Evolutionary conservation across 1,140 invertebrate species (phyloP).

Genomic region (Scaptomyza montana): DNA sequence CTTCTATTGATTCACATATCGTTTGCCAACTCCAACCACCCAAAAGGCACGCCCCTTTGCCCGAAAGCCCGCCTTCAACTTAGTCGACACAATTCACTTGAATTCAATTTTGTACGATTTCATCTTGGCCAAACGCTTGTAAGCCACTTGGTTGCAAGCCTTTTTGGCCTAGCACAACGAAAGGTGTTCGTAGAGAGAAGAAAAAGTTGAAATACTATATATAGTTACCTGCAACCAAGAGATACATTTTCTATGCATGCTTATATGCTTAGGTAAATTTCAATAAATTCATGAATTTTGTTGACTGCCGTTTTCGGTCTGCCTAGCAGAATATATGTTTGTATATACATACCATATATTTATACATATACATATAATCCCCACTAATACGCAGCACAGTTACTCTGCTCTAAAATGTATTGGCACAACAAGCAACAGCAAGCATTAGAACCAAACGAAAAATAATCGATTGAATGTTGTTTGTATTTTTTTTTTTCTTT

Average conservation of each 20-base stretch:
- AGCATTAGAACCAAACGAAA: not conserved
- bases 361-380: conserved; percentile 39
- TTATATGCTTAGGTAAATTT: conserved; percentile 66
- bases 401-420: conserved; percentile 15
- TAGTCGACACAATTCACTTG: conserved; percentile 62
- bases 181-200: not conserved
- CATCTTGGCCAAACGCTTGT: conserved; percentile 62
- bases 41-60: not conserved
- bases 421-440: too few relatives aligned
- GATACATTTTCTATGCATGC: conserved; percentile 39
- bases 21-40: conserved; percentile 44
- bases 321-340: too few relatives aligned
- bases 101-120: conserved; percentile 79
- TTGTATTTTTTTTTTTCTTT: conserved; percentile 1
- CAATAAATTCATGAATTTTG: conserved; percentile 78
- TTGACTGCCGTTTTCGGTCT: not conserved
- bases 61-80: not conserved
- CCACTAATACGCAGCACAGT: conserved; percentile 46
- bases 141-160: conserved; percentile 49
- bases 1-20: conserved; percentile 75
- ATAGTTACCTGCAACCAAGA: conserved; percentile 28
- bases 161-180: conserved; percentile 20
- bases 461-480: conserved; percentile 36
- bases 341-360: too few relatives aligned
- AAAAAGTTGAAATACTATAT: not conserved